Evolutionary conservation across 2,113 vertebrate genomes (phyloP), one percentile per base, ranked within the genome.

Genomic region (Misgurnus anguillicaudatus): DNA sequence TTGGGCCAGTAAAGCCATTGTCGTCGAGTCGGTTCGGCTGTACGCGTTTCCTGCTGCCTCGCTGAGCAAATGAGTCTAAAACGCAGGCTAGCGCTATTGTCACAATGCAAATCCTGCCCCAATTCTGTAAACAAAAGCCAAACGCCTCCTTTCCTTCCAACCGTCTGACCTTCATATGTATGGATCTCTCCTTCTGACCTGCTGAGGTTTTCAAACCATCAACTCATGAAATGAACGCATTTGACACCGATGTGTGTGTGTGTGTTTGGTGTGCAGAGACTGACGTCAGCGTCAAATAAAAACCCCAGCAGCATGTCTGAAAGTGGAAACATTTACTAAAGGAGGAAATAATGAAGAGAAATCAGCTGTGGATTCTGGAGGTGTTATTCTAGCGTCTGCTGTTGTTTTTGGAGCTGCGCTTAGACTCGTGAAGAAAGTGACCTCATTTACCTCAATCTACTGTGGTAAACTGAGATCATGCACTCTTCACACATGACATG

Each of bases 41-140:
- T 57, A 60, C 51, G n/a, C 42, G 55, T 48, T 65, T 80, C 74
- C 75, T 74, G 66, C 55, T 38, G 69, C 39, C 13, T 31, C 11
- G 60, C 60, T 17, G 75, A 84, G 78, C 78, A 83, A 80, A 83
- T 57, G 55, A 83, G 82, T 65, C 68, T 77, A 7, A 75, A 67
- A 74, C 48, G 47, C 39, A n/a, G 36, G 45, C 17, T 41, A 60
- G 75, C 48, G 45, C 61, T 17, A 74, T 67, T 77, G 62, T 74
- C 21, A 10, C 69, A 51, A 74, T 82, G 78, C 82, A 80, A 77
- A 83, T 83, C 60, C 39, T n/a, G 4, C 55, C 61, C 63, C 31
- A 48, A 39, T 66, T 75, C 53, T 69, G 70, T 72, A 82, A 82
- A 75, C 77, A 79, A 82, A 79, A 68, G 63, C 41, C 55, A 17